phyloP scores from a whole-genome alignment of 2,888 invertebrate genomes.

The Acanthosepion lycidas region DNA sequence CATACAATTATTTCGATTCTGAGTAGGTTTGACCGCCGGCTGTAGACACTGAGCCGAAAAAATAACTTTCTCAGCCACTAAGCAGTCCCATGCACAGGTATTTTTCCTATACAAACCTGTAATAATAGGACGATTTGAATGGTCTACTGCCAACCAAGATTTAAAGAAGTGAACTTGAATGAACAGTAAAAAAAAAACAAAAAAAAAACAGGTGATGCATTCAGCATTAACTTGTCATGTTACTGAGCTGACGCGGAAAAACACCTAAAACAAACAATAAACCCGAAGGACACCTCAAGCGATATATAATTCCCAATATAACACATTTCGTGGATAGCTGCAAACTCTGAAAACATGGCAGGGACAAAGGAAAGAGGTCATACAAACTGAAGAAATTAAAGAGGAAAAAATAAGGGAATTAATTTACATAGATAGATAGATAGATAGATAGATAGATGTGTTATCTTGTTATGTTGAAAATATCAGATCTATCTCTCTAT shows the following conservation, averaged over 20 bases:
- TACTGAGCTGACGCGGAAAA: neutral
- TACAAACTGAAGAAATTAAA: neutral
- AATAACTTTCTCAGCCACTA: too few relatives aligned
- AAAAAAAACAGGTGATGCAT: neutral
- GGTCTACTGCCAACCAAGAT: neutral
- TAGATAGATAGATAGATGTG: too few relatives aligned
- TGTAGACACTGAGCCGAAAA: too few relatives aligned
- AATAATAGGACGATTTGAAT: neutral
- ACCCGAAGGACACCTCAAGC: neutral
- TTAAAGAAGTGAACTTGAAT: neutral
- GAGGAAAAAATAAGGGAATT: too few relatives aligned
- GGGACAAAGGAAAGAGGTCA: neutral
- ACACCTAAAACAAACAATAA: neutral
- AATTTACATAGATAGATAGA: too few relatives aligned
- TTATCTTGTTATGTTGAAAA: too few relatives aligned
- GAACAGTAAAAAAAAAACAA: neutral
- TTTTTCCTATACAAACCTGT: too few relatives aligned
- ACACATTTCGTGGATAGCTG: neutral
- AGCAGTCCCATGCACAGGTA: too few relatives aligned
- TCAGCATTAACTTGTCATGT: neutral
- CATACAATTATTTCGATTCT: too few relatives aligned
- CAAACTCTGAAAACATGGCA: neutral
- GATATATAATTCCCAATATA: neutral
- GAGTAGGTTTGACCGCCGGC: too few relatives aligned
- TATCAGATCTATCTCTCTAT: too few relatives aligned